Conservation (phyloP, 2,888 invertebrate genomes). For the Drepanosiphum platanoidis region DNA sequence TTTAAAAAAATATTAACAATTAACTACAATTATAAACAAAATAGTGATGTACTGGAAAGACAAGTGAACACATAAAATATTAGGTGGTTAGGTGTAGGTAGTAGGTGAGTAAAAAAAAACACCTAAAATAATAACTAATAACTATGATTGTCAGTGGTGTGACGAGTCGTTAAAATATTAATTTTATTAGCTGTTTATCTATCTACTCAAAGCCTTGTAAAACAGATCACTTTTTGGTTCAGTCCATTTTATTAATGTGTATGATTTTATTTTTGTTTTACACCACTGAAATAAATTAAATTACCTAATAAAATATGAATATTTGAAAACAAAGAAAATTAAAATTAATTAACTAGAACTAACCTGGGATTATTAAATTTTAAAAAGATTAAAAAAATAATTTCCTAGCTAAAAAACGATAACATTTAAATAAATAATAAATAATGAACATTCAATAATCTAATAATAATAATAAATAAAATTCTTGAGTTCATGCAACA, state of each 20-base stretch:
- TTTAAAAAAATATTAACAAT: neutral
- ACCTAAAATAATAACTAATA: slow-evolving; percentile 20
- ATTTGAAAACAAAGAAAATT: slow-evolving; percentile 1
- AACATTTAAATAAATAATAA: slow-evolving; percentile 21
- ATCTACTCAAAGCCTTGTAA: neutral
- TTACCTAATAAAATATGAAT: slow-evolving; percentile 1
- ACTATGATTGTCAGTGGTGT: neutral
- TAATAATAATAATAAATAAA: slow-evolving; percentile 36
- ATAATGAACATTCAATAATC: neutral
- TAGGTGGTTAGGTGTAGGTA: slow-evolving; percentile 45
- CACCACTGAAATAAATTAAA: slow-evolving; percentile 3
- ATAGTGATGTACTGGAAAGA: neutral
- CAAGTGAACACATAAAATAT: slow-evolving; percentile 5
- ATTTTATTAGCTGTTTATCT: neutral
- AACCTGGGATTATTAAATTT: neutral
- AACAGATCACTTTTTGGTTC: neutral
- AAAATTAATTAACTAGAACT: neutral
- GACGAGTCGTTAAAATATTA: neutral
- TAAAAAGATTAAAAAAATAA: neutral
- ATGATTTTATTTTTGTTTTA: neutral
- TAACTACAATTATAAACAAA: neutral
- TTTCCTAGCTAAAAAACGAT: neutral
- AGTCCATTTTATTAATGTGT: neutral
- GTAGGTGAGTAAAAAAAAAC: neutral
- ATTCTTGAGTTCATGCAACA: slow-evolving; percentile 25